phyloP scores from a whole-genome alignment of 1,140 invertebrate species.

The Sitophilus oryzae region DNA sequence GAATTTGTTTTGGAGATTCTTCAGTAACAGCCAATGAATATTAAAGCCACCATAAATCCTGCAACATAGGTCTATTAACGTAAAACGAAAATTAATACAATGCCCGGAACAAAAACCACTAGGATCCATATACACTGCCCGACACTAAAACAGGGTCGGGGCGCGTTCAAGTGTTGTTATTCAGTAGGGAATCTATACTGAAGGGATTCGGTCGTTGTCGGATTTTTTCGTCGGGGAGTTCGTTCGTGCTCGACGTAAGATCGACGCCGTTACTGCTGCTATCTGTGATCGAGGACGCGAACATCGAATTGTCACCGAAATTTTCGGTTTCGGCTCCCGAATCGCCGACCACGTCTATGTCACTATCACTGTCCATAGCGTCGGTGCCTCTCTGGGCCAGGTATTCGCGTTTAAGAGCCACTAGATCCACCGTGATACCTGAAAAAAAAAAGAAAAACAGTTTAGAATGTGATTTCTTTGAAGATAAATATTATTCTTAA shows the following conservation, averaged over 20 bases:
- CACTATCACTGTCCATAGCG: constrained; percentile 55
- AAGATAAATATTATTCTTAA: neutral
- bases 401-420: constrained; percentile 79
- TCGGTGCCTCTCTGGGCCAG: constrained; percentile 60
- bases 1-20: too few species aligned
- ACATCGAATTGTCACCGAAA: constrained; percentile 44
- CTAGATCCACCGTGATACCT: constrained; percentile 73
- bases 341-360: constrained; percentile 66
- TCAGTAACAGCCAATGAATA: too few species aligned
- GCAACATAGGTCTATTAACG: too few species aligned
- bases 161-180: constrained; percentile 49
- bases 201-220: constrained; percentile 67
- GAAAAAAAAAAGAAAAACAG: constrained; percentile 6
- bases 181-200: constrained; percentile 77
- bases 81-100: too few species aligned
- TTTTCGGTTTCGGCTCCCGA: constrained; percentile 56
- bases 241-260: constrained; percentile 40
- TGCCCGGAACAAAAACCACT: too few species aligned
- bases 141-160: neutral
- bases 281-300: constrained; percentile 34
- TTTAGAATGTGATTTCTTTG: neutral
- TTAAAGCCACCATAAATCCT: too few species aligned
- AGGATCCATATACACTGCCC: constrained; percentile 14
- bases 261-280: constrained; percentile 42
- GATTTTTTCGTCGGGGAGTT: constrained; percentile 50